Evolutionary conservation across 1,140 invertebrate species (phyloP).

Genomic region (Drosophila virilis): DNA sequence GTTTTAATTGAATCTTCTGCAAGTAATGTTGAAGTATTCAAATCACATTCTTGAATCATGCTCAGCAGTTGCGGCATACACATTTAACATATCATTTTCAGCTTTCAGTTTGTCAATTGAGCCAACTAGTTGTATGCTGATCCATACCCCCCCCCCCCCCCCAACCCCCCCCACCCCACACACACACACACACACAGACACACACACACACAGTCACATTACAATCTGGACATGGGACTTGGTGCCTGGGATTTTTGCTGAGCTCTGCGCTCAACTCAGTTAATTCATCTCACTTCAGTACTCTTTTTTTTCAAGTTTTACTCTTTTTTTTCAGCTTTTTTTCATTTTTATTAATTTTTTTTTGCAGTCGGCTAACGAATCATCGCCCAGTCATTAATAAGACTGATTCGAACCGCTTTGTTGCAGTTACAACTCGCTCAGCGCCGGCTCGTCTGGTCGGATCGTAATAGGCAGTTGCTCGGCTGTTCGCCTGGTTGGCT

Average conservation of each 20-base stretch:
- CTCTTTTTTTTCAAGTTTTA: background rate
- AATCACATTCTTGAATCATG: background rate
- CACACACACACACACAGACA: too few relatives aligned
- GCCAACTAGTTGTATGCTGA: slow-evolving; percentile 2
- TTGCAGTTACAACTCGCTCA: slow-evolving; percentile 62
- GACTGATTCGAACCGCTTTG: slow-evolving; percentile 60
- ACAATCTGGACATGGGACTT: background rate
- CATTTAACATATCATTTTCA: background rate
- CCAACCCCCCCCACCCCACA: too few relatives aligned
- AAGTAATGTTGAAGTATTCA: background rate
- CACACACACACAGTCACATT: background rate
- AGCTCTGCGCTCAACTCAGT: slow-evolving; percentile 3
- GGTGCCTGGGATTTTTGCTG: slow-evolving; percentile 16
- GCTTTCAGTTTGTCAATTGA: background rate
- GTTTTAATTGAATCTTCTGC: too few relatives aligned
- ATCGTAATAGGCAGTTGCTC: slow-evolving; percentile 3
- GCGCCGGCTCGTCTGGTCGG: slow-evolving; percentile 53
- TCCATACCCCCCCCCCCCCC: too few relatives aligned
- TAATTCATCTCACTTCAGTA: slow-evolving; percentile 3
- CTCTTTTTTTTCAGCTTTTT: background rate
- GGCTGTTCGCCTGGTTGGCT: slow-evolving; percentile 10
- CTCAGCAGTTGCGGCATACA: background rate
- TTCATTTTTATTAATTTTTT: background rate
- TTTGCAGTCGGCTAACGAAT: slow-evolving; percentile 37
- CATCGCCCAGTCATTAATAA: slow-evolving; percentile 40